Conservation (phyloP, 2,113 vertebrate genomes). For the Epinephelus cyanopodus region DNA sequence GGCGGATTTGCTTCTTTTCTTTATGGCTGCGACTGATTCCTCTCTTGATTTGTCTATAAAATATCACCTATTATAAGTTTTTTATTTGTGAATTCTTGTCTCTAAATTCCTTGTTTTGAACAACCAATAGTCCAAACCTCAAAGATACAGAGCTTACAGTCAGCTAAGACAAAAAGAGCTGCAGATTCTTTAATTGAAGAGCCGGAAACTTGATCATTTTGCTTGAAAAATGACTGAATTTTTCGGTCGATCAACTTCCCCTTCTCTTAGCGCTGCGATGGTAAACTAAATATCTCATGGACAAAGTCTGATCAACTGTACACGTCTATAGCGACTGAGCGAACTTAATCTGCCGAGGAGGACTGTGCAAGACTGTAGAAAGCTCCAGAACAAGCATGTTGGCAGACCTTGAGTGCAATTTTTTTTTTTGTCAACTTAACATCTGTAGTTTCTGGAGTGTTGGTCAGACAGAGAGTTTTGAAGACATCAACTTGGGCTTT, state of each 20-base stretch:
- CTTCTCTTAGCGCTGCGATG: not conserved
- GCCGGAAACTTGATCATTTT: not conserved
- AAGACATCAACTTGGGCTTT: not conserved
- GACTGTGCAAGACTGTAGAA: not conserved
- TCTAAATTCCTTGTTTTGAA: not conserved
- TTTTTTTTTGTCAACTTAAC: not conserved
- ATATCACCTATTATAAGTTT: not conserved
- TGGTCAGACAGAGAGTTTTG: not conserved
- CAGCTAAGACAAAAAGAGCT: too few species aligned
- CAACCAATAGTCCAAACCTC: not conserved
- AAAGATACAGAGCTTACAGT: too few species aligned
- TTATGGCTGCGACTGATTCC: not conserved
- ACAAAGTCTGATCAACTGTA: not conserved
- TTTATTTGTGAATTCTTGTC: not conserved
- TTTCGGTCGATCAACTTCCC: not conserved
- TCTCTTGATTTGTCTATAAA: not conserved
- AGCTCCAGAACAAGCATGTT: conserved; percentile 14
- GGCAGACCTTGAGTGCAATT: not conserved
- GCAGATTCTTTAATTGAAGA: not conserved
- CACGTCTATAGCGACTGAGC: not conserved
- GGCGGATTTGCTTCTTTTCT: not conserved
- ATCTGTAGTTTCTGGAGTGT: not conserved
- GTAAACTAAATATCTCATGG: not conserved
- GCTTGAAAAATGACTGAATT: not conserved
- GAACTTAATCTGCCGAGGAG: not conserved